Base-by-base conservation (phyloP, 2,797 vertebrate species). In the Chlorospingus flavigularis region DNA sequence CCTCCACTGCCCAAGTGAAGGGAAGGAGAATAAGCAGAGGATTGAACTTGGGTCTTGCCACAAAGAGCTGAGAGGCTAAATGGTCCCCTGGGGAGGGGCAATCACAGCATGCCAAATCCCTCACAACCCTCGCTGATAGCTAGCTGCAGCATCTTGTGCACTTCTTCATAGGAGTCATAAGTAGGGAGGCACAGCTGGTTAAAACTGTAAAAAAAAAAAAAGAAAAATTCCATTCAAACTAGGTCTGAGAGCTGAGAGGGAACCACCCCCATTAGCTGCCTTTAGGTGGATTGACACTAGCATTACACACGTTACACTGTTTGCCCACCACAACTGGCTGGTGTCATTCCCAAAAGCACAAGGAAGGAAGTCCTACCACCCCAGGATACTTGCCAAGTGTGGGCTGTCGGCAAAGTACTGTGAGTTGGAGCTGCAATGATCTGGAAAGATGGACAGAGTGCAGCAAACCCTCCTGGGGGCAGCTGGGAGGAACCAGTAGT, bases 171-270 rank as follows among this genome's bases (percentile, higher is more conserved):
- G 55, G 99, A 99, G 98, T 99, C 99, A 21, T 99, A 99, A 17
- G 99, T 99, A 20, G 99, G 99, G 98, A 99, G 99, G 99, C 99
- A 99, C 98, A 99, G 98, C 99, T 99, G 99, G 99, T 99, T 99
- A 97, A 99, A 99, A 98, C 99, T 99, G 96, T 37, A 98, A 97
- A 74, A 86, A 92, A 97, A 75, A 91, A 91, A 92, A 91, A 92
- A 90, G 26, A 94, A 87, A 91, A 93, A 88, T 42, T 60, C 31
- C 25, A 47, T 86, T 94, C 50, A 95, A 63, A 40, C 35, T 17
- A 65, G 53, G 50, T 47, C 42, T 33, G 13, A 81, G 58, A 91
- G 68, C 42, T 33, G 13, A 81, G 58, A 91, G 68, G 39, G 23
- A 42, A 65, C 39, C 31, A 77, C 23, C 24, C 35, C 51, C 43